phyloP scores from a whole-genome alignment of 2,888 invertebrate genomes.

The Athalia cordata region DNA sequence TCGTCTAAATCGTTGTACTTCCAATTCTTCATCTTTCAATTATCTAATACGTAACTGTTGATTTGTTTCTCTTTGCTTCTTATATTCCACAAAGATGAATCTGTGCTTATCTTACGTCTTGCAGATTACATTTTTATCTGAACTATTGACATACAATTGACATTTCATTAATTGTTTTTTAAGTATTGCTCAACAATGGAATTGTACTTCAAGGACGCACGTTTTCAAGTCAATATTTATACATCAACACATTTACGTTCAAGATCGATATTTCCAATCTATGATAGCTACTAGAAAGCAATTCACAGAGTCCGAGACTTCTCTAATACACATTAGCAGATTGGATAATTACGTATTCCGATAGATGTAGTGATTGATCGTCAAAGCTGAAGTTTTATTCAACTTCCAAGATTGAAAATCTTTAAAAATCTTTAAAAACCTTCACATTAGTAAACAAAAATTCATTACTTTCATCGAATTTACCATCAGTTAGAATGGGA shows the following conservation, averaged over 20 bases:
- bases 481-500: slow-evolving; percentile 6
- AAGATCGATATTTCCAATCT: slow-evolving; percentile 4
- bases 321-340: slow-evolving; percentile 3
- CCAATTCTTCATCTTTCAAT: slow-evolving; percentile 18
- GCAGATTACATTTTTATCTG: background rate
- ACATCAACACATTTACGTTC: slow-evolving; percentile 20
- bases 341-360: background rate
- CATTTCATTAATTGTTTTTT: slow-evolving; percentile 4
- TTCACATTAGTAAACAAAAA: slow-evolving; percentile 1
- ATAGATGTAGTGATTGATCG: slow-evolving; percentile 18
- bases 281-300: slow-evolving; percentile 15
- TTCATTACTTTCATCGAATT: background rate
- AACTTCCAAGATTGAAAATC: slow-evolving; percentile 28
- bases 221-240: slow-evolving; percentile 11
- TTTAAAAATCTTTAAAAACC: slow-evolving; percentile 32
- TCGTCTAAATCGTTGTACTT: slow-evolving; percentile 16
- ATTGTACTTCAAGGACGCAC: slow-evolving; percentile 22
- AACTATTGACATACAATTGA: background rate
- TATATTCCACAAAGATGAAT: background rate
- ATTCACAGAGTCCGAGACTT: slow-evolving; percentile 3
- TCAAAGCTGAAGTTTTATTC: slow-evolving; percentile 20
- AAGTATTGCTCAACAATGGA: slow-evolving; percentile 30
- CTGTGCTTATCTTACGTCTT: background rate
- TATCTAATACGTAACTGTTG: background rate
- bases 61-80: background rate